Conservation (phyloP, 2,113 vertebrate genomes). For the Megaceryle torquata region DNA sequence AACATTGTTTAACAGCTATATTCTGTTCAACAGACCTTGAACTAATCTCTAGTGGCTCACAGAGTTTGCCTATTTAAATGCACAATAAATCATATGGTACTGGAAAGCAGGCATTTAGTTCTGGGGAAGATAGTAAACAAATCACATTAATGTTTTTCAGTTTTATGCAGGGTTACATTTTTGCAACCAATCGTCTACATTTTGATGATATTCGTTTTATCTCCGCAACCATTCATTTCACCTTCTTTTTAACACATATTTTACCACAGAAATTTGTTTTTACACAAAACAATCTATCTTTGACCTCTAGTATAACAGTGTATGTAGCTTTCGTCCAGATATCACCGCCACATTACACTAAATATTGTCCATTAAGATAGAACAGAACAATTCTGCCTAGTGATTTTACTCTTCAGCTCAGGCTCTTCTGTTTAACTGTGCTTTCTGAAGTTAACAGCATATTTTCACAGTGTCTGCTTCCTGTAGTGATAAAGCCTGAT, state of each 20-base stretch:
- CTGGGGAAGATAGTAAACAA: background rate
- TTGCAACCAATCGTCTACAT: background rate
- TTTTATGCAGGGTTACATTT: background rate
- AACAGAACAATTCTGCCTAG: no score
- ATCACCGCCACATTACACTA: background rate
- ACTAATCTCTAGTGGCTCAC: background rate
- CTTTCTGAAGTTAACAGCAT: no score
- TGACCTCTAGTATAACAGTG: background rate
- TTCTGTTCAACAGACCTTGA: background rate
- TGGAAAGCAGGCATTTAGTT: background rate
- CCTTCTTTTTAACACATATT: background rate
- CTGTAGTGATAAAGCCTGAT: no score
- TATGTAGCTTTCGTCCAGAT: background rate
- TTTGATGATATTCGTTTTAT: background rate
- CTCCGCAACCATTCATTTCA: background rate
- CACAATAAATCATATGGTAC: background rate
- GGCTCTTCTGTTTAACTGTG: no score
- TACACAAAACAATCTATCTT: background rate
- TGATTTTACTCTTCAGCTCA: no score
- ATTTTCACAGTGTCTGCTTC: no score
- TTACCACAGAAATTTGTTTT: background rate
- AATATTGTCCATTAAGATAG: background rate
- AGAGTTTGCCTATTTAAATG: constrained; percentile 22
- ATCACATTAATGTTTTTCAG: background rate
- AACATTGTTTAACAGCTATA: background rate